Base-by-base conservation (phyloP, 1,140 invertebrate genomes). In the Papilio dardanus region DNA sequence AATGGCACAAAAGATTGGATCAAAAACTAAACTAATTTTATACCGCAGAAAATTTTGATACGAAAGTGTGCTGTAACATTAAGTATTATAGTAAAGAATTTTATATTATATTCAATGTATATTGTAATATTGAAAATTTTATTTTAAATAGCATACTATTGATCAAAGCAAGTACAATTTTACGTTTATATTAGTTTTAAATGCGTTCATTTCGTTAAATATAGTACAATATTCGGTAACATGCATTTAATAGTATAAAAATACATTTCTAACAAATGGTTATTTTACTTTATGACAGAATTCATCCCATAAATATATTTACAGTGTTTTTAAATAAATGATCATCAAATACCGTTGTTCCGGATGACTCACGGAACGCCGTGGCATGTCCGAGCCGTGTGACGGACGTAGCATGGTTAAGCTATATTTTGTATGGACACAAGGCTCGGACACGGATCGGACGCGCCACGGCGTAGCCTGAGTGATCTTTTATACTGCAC, bases 181-280 rank as follows among this genome's bases (percentile, higher is more conserved):
- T 85, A 86, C 78, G 66, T 81, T 79, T 86, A 81, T 78, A 79
- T 84, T 79, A 82, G 79, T 76, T 86, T 79, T 75, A 76, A 73
- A 76, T 78, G 84, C 84, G 77, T 74, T 81, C 76, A 83, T 83
- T 80, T 84, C 77, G 67, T 69, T 83, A 82, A 80, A 28, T 81
- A 84, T 86, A 88, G 84, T 89, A 89, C 86, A 90, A 77, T 81
- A 79, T 83, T 85, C 80, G 84, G 80, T 85, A 86, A 87, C 77
- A 80, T 87, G 88, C 88, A 91, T 91, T 91, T 90, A 90, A 82
- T 91, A 89, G 86, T 83, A 76, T 91, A 88, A 37, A 85, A 86
- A 79, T n/a, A 76, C 76, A 77, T 86, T 84, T 87, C 83, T 78
- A 87, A 88, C 76, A 82, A n/a, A n/a, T 82, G 83, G 83, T 86